phyloP scores from a whole-genome alignment of 2,113 vertebrate species.

The Vulpes ferrilata region DNA sequence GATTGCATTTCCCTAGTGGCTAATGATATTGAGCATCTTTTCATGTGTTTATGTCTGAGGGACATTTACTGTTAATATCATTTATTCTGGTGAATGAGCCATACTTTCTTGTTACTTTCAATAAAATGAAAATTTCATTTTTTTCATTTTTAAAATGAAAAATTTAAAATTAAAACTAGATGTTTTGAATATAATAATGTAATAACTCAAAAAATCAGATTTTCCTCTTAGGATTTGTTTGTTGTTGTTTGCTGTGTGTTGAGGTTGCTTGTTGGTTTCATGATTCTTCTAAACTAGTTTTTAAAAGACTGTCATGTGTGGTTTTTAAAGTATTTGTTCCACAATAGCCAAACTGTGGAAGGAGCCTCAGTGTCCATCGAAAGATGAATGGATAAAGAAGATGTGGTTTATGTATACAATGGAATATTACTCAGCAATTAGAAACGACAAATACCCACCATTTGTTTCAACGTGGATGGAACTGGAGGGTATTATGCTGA shows the following conservation, averaged over 20 bases:
- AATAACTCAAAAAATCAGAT: not conserved
- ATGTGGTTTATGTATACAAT: too few species aligned
- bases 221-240: not conserved
- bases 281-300: not conserved
- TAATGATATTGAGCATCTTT: not conserved
- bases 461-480: too few species aligned
- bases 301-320: not conserved
- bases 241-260: not conserved
- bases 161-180: not conserved
- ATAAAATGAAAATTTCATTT: too few species aligned
- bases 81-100: not conserved
- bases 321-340: not conserved
- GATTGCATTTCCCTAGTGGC: not conserved
- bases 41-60: not conserved
- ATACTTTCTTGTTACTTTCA: not conserved
- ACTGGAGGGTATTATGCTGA: too few species aligned
- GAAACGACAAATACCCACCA: too few species aligned
- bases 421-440: too few species aligned
- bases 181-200: not conserved
- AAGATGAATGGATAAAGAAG: too few species aligned
- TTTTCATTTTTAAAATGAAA: too few species aligned
- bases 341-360: too few species aligned
- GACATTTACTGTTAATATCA: not conserved
- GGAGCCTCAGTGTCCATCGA: too few species aligned
- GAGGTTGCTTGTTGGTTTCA: not conserved